Evolutionary conservation across 2,113 vertebrate species (phyloP), one percentile per base, ranked within the genome.

Genomic region (Cichladusa arquata): DNA sequence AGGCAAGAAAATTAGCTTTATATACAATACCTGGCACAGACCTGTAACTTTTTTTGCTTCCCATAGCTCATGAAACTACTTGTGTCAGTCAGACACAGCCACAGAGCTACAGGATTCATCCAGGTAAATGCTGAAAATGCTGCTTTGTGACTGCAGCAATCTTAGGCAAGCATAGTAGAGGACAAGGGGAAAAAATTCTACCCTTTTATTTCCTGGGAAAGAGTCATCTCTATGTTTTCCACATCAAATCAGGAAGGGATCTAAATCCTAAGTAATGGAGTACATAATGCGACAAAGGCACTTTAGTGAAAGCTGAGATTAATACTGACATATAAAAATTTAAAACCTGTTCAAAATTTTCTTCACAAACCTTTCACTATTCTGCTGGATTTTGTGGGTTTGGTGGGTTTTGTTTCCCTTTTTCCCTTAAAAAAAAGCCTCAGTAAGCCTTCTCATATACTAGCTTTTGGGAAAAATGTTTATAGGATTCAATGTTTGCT

Each of bases 231-330:
- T 38, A 3, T 42, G 45, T 87, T 93, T 95, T 93, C 89, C 89
- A 95, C 53, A 76, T 61, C 66, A 93, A 76, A 82, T 87, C 85
- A 71, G 28, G 58, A 89, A n/a, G 0, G 0, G 19, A 72, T 69
- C 53, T 82, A 94, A 94, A 93, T 94, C 66, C 81, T 29, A 76
- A 88, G 47, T 86, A 94, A 92, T 54, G 48, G 69, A 84, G 64
- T n/a, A 65, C 23, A 47, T 66, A 86, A 86, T 48, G 17, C 1
- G 0, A 74, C 60, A 94, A 65, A 25, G 38, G 62, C 48, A 72
- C 26, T 86, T 66, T 6, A 53, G 66, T 92, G 84, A 94, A 95
- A 91, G 33, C 24, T 66, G 64, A 92, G 91, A 92, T 93, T 87
- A 89, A 79, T 38, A 42, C 33, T 76, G 69, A 67, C 14, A 57